Base-by-base conservation (phyloP, 2,797 vertebrate genomes). In the Chiroxiphia lanceolata region DNA sequence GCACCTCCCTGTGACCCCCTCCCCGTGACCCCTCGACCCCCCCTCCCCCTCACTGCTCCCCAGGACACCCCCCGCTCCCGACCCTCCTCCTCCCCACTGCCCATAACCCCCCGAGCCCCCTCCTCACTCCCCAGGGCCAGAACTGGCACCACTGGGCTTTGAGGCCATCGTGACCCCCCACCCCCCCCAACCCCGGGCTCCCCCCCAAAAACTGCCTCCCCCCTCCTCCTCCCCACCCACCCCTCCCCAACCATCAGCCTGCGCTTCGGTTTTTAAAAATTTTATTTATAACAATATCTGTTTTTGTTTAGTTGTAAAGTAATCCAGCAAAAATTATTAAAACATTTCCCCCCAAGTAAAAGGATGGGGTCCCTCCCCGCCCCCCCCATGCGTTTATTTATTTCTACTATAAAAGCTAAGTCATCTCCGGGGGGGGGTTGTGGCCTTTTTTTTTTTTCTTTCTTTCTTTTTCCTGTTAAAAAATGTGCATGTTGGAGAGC, bases 201-300 rank as follows among this genome's bases (percentile, higher is more conserved):
- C 26, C 29, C 29, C 47, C 36, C 36, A 38, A 27, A 16, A 42
- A 2, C 4, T 45, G 38, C 18, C n/a, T 11, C 42, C n/a, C 15
- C 33, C n/a, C 54, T 56, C 53, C 54, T 56, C 17, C 34, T 14
- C 3, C 2, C 13, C 12, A 2, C 2, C 42, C 10, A 1, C 11
- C 27, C 18, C 17, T 31, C 78, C 45, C n/a, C 70, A 63, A 72
- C 15, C 65, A 94, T 34, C 59, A 85, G 60, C 70, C 65, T 21
- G 48, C 1, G 4, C 45, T 53, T 89, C 92, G 80, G 87, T 96
- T 98, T 99, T 98, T 98, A 97, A 97, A 97, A 98, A 98, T 98
- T 97, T 98, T 98, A 97, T 98, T 98, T 99, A 99, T 99, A 99
- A 99, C 99, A 99, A 99, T 98, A 98, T 98, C 95, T 97, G 97